Evolutionary conservation across 1,140 invertebrate genomes (phyloP), one percentile per base, ranked within the genome.

Genomic region (Meloidogyne chitwoodi): DNA sequence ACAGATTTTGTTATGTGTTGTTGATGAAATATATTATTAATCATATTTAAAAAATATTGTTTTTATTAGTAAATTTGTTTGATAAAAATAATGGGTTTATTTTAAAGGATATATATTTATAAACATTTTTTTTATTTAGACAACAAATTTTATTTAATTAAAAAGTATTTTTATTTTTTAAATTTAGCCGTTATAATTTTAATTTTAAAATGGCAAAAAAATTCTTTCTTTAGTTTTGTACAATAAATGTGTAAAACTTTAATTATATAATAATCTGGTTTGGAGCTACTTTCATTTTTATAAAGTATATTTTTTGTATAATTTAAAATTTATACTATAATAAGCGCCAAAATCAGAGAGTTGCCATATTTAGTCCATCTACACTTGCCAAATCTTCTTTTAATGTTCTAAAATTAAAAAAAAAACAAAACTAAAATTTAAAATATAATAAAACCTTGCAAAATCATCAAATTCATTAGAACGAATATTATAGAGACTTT

Each of bases 381-480:
- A 56, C n/a, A n/a, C 4, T 56, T n/a, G n/a, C 19, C 48, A 56
- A 56, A 56, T 56, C 44, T 3, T 48, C 48, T 22, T 56, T 56
- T 56, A 56, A n/a, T 56, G 48, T 56, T n/a, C 48, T 56, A 56
- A 19, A 48, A 48, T 2, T 19, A 2, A 48, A 48, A 6, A 22
- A 56, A 56, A 44, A n/a, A 6, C 0, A 56, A 16, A 8, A 1
- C 19, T 19, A 56, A 56, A 8, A 8, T 19, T n/a, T 56, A n/a
- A 1, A n/a, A n/a, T 8, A 22, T 2, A 41, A 48, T 12, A 19
- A 19, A 29, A 73, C 71, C 56, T 73, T 63, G 61, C 64, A 61
- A 82, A 65, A 27, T 66, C 48, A 8, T 82, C 81, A 79, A 79
- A 83, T 76, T 83, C 81, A 56, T 29, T 66, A 24, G 75, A n/a